These are phyloP conservation scores for Pontoporia blainvillei DNA, from an alignment of 2,113 vertebrate species.

Conservation along the genomic window DNA sequence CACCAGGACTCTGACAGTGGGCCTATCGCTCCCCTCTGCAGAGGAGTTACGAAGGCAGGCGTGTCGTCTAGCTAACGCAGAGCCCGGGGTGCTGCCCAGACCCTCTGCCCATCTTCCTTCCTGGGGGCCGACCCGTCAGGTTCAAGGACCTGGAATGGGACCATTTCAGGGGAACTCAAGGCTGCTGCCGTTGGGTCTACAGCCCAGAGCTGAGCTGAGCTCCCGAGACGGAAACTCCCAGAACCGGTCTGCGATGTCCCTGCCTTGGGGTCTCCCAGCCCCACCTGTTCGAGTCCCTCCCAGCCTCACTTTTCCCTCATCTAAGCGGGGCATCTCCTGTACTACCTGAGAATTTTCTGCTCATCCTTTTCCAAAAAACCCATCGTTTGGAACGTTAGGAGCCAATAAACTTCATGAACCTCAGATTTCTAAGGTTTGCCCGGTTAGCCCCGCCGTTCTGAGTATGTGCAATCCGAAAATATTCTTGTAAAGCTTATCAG, in stretches of 20 bases:
- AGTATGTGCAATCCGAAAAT: fast-evolving
- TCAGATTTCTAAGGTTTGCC: fast-evolving
- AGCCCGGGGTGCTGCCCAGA: fast-evolving
- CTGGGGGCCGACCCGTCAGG: fast-evolving
- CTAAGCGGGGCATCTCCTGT: fast-evolving
- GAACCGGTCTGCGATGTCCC: fast-evolving
- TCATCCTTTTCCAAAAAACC: neutral
- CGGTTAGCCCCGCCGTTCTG: fast-evolving
- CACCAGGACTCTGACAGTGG: neutral
- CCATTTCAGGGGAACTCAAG: fast-evolving
- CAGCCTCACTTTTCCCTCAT: fast-evolving
- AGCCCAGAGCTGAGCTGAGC: fast-evolving
- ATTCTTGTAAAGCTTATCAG: fast-evolving
- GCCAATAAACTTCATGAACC: fast-evolving
- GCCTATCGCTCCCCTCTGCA: fast-evolving
- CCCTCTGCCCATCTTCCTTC: neutral
- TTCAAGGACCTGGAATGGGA: neutral
- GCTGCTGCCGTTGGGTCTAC: neutral
- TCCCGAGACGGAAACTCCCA: fast-evolving
- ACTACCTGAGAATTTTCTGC: neutral
- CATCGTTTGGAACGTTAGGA: neutral
- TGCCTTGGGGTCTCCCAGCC: neutral
- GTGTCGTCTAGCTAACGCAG: fast-evolving
- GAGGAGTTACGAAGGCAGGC: fast-evolving
- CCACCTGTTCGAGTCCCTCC: fast-evolving